A percentile compares a stretch with the other conserved stretches of the same genome.
Evolutionary conservation across 2,797 vertebrate species (phyloP).

Genomic region (Denticeps clupeoides): DNA sequence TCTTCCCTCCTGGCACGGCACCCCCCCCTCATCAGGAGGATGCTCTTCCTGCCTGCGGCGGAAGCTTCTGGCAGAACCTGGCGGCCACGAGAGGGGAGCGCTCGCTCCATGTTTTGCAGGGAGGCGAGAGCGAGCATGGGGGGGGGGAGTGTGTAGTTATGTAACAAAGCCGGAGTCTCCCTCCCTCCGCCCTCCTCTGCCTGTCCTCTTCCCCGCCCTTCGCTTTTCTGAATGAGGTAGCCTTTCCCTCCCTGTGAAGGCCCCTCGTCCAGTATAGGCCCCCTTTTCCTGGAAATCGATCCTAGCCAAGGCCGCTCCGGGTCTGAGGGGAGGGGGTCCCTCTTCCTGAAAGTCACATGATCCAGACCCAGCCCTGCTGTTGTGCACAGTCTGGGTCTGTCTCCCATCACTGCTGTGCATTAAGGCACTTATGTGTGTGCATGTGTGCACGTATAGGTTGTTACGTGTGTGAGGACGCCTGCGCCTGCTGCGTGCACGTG

Average conservation of each 20-base stretch:
- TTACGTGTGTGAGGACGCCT: slow-evolving; percentile 12
- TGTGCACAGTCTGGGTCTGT: slow-evolving; percentile 39
- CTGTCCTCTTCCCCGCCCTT: slow-evolving; percentile 64
- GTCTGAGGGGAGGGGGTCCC: slow-evolving; percentile 41
- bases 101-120: no score
- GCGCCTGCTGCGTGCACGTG: slow-evolving; percentile 10
- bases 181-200: slow-evolving; percentile 16
- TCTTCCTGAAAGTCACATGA: slow-evolving; percentile 64
- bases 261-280: slow-evolving; percentile 66
- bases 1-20: no score
- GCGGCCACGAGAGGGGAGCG: no score
- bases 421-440: slow-evolving; percentile 37
- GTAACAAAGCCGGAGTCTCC: slow-evolving; percentile 60
- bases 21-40: no score
- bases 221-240: slow-evolving; percentile 77
- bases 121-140: no score
- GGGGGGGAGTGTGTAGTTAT: slow-evolving; percentile 53
- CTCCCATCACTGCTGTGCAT: slow-evolving; percentile 19
- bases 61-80: no score
- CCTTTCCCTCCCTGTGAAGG: slow-evolving; percentile 58
- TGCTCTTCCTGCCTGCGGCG: no score
- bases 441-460: slow-evolving; percentile 32
- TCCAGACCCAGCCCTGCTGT: slow-evolving; percentile 45
- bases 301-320: slow-evolving; percentile 59
- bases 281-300: slow-evolving; percentile 70